Evolutionary conservation across 2,797 vertebrate species (phyloP), one percentile per base, ranked within the genome.

Genomic region (Mus minutoides): DNA sequence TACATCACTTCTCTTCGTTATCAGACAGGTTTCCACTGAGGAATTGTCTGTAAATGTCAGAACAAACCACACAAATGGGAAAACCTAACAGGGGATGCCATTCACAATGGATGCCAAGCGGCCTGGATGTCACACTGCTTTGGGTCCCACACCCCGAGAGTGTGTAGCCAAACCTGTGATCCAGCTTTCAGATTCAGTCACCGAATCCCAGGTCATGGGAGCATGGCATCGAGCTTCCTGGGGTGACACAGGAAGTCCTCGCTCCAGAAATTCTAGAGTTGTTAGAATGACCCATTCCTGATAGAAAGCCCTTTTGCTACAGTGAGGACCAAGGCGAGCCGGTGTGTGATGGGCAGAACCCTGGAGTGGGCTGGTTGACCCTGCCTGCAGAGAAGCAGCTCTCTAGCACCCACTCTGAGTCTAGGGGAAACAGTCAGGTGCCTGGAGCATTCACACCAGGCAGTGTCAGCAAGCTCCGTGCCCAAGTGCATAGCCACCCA

Each of bases 261-360:
- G 40, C 46, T 80, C 60, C 2, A 52, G 90, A 96, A 71, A 88
- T 92, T 71, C 46, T 76, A 93, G 75, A 83, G 24, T n/a, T 1
- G 11, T 49, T 80, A 6, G n/a, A 78, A 60, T 9, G 40, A 40
- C 17, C 80, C 78, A 89, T 24, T 37, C 34, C 34, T 80, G 71
- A 5, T 34, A 34, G 40, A 73, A 95, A 94, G 62, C 24, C 19
- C 37, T 73, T 94, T 6, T 77, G 60, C 37, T 43, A n/a, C 21
- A 5, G 4, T 31, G 24, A 58, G 64, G 26, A 52, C 26, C 52
- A 60, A 8, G 31, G 49, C 43, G 31, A 75, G 52, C 12, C 46
- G 37, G 79, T 29, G 4, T 49, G 37, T 84, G 83, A 76, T 13
- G 52, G 82, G 62, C 54, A 86, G 16, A 90, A 73, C 49, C 22